These are phyloP conservation scores for Scolopax mira DNA, from an alignment of 2,113 vertebrate genomes.

Conservation along the genomic window DNA sequence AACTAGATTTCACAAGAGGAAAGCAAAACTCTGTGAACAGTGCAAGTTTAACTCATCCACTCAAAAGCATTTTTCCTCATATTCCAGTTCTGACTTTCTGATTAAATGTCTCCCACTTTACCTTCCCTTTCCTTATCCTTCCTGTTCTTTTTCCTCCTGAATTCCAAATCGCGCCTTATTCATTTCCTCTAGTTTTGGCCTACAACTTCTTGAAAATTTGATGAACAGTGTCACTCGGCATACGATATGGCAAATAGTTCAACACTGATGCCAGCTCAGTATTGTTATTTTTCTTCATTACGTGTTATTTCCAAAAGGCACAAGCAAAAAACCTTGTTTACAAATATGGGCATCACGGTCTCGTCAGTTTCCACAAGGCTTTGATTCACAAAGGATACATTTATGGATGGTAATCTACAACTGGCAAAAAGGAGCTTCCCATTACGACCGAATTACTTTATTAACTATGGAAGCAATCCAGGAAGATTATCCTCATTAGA, in stretches of 20 bases:
- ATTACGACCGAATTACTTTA: background rate
- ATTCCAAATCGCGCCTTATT: background rate
- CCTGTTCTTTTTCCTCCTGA: background rate
- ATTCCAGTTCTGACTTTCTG: background rate
- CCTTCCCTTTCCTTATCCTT: background rate
- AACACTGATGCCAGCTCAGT: background rate
- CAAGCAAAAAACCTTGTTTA: background rate
- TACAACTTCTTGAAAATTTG: background rate
- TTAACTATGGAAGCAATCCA: background rate
- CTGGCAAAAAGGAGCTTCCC: background rate
- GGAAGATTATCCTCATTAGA: background rate
- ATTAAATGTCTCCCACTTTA: background rate
- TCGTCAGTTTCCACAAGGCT: background rate
- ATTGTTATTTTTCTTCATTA: background rate
- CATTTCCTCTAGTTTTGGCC: background rate
- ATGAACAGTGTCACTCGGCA: background rate
- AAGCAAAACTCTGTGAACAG: background rate
- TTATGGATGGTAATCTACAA: background rate
- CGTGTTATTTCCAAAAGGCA: background rate
- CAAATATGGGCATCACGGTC: background rate
- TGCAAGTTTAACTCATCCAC: background rate
- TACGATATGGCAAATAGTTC: background rate
- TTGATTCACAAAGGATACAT: background rate
- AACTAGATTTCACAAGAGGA: background rate
- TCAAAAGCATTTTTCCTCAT: background rate